A percentile compares a stretch with the other conserved stretches of the same genome.
These are phyloP conservation scores for Tenthredo livida DNA, from an alignment of 2,888 invertebrate species.

Conservation along the genomic window DNA sequence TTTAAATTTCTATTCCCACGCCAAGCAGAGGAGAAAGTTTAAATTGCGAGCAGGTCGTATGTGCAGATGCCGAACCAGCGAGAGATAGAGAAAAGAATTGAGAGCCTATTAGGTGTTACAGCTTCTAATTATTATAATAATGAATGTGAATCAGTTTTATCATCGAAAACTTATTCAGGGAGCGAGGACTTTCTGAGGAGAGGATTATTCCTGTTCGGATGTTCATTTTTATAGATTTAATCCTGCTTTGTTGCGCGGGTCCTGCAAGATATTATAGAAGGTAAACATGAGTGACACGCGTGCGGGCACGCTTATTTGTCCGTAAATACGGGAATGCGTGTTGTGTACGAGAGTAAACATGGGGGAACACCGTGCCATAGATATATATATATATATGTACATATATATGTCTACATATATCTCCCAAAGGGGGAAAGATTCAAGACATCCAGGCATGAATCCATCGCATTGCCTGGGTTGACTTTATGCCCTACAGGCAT, in stretches of 20 bases:
- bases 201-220: neutral
- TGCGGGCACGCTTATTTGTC: constrained; percentile 71
- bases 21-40: constrained; percentile 19
- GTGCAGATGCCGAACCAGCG: neutral
- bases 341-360: constrained; percentile 70
- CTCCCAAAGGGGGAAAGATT: constrained; percentile 31
- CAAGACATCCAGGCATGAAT: constrained; percentile 44
- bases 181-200: neutral
- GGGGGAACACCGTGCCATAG: constrained; percentile 56
- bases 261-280: constrained; percentile 73
- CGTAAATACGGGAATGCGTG: constrained; percentile 73
- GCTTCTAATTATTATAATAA: neutral
- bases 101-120: too few species aligned
- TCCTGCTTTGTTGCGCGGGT: constrained; percentile 4
- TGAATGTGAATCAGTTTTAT: neutral
- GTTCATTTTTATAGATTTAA: constrained; percentile 19
- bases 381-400: neutral
- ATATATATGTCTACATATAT: constrained; percentile 6
- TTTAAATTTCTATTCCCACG: constrained; percentile 28
- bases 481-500: constrained; percentile 49
- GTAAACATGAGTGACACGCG: constrained; percentile 70
- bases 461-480: constrained; percentile 34
- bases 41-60: constrained; percentile 4
- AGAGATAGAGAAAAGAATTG: neutral
- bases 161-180: neutral